Base-by-base conservation (phyloP, 1,140 invertebrate genomes). In the Littorina saxatilis region DNA sequence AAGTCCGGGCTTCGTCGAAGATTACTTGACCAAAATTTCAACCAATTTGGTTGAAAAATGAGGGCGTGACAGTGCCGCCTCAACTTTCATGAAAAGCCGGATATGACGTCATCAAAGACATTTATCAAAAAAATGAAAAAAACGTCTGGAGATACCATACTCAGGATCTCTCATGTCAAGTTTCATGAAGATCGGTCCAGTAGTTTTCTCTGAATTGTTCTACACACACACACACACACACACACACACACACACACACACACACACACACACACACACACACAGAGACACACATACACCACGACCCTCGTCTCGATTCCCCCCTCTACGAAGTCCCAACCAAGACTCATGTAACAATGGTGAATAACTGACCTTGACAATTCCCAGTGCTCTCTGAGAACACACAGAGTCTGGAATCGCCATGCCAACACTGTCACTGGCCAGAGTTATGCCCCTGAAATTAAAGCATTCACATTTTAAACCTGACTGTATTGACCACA, bases 361-460 rank as follows among this genome's bases (percentile, higher is more conserved):
- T 39, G 5, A 39, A 58, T 11, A 17, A 39, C 66, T 39, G 82
- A 93, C 92, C 82, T 97, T 96, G 88, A 96, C 97, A 85, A 99
- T 96, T 81, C 97, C 97, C 2, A 98, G 96, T 0, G 97, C 96
- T 92, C 96, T 97, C 5, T 95, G 93, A 23, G 96, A 98, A 93
- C 98, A 99, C 80, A 99, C 95, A 9, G 96, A 97, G 84, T 96
- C 96, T 0, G 97, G 96, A 13, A 97, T 96, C 0, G 97, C 96
- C 93, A 99, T 97, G 0, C 98, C 98, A 5, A 97, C 96, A 90
- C 98, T 96, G 20, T 95, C 96, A 4, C 95, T 95, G 68, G 95
- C 94, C 92, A 98, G 98, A 39, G 94, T 95, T 88, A 96, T 95
- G 7, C 96, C 97, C 17, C 97, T 98, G 93, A 17, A 90, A 89